A percentile compares a stretch with the other conserved stretches of the same genome.
Conservation (phyloP, 1,140 invertebrate genomes). For the Oncopeltus fasciatus region DNA sequence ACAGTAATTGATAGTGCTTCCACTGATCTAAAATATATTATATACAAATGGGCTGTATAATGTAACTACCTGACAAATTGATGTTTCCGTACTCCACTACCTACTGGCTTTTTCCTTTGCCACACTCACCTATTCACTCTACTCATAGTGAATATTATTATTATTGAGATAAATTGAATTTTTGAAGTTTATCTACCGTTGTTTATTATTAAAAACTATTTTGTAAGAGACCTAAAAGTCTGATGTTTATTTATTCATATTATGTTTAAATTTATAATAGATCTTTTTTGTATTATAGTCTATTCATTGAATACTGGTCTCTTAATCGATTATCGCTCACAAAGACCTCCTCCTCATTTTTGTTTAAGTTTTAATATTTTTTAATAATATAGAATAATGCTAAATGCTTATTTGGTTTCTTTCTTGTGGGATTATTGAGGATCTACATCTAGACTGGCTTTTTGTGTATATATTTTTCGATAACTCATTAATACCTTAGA, state of each 20-base stretch:
- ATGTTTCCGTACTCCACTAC: neutral
- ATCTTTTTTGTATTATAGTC: neutral
- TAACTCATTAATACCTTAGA: too few species aligned
- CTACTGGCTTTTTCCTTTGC: too few species aligned
- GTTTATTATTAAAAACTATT: neutral
- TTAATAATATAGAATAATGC: neutral
- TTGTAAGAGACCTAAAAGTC: neutral
- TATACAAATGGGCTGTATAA: neutral
- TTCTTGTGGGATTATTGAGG: neutral
- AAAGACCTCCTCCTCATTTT: neutral
- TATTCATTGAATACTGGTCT: neutral
- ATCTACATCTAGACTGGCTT: too few species aligned
- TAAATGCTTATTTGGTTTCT: conserved; percentile 4
- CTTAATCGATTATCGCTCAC: neutral
- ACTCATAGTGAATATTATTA: neutral
- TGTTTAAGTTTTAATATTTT: neutral
- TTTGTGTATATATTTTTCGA: too few species aligned
- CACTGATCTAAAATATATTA: neutral
- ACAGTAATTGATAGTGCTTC: too few species aligned
- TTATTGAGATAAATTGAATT: conserved; percentile 3
- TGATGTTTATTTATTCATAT: conserved; percentile 1
- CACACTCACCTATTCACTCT: too few species aligned
- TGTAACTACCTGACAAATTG: neutral
- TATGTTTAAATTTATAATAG: neutral
- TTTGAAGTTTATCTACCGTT: conserved; percentile 2